Evolutionary conservation across 2,797 vertebrate genomes (phyloP), one percentile per base, ranked within the genome.

Genomic region (Sebastes alutus): DNA sequence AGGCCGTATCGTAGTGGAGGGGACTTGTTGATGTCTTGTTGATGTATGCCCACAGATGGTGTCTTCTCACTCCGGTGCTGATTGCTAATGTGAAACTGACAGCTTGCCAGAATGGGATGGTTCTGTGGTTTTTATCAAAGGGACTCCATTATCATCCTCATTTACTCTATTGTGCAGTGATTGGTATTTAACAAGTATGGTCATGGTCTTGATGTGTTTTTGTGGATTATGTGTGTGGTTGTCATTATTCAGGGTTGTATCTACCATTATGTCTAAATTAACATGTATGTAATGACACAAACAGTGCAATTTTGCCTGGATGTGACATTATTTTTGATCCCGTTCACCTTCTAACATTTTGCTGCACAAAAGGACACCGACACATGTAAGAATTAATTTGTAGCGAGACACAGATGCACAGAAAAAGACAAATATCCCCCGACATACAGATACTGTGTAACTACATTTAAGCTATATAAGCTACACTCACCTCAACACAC

Each of bases 31-130:
- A 89, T 87, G 87, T 85, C 84, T 88, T 86, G 84, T 88, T 92
- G 91, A 92, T 92, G 88, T 83, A 85, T 88, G 71, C 80, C 77
- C 78, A 86, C 93, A 93, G 93, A 92, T 94, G 91, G 89, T 76
- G 82, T 84, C 88, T 92, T 90, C 88, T 92, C 90, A 89, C 85
- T 81, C 78, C 4, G 38, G 5, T 87, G 87, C 91, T 86, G 88
- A 89, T 90, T 83, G 86, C 89, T 88, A 92, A 92, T 90, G 83
- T 87, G 83, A 90, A 87, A 81, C 49, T 92, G 90, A 91, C 89
- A 91, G 70, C 81, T 85, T 78, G 89, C 85, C 80, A 89, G 84
- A 84, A 78, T 78, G 65, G 33, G 63, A 82, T 32, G 76, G 67
- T 42, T 80, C 62, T 79, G 75, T 80, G 78, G 5, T 72, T 88